Conservation (phyloP, 2,888 invertebrate species). For the Drosophila rellima region DNA sequence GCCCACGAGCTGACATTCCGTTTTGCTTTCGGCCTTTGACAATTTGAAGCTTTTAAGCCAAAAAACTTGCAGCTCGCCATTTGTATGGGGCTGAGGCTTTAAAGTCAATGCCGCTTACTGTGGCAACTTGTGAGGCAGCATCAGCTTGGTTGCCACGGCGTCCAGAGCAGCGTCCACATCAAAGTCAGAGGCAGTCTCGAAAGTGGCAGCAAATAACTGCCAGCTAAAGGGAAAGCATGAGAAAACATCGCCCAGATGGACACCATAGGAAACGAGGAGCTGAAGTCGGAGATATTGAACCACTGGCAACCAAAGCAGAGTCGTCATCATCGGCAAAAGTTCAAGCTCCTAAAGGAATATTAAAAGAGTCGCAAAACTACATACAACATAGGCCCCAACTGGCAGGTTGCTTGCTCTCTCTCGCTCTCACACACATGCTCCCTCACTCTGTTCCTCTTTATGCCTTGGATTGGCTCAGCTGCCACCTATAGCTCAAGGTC, state of each 20-base stretch:
- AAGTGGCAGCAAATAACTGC: constrained; percentile 73
- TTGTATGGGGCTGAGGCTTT: constrained; percentile 4
- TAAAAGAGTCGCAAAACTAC: constrained; percentile 59
- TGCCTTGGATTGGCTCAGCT: constrained; percentile 35
- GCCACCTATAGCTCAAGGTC: constrained; percentile 70
- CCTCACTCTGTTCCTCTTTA: not conserved
- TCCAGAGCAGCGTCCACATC: constrained; percentile 45
- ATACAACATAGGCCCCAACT: not conserved
- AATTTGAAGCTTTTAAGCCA: constrained; percentile 51
- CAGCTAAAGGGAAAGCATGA: constrained; percentile 46
- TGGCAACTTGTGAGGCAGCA: constrained; percentile 38
- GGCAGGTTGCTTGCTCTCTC: not conserved
- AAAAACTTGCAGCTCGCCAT: constrained; percentile 36
- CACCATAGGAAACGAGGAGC: constrained; percentile 11
- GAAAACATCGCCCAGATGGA: constrained; percentile 40
- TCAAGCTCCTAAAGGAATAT: constrained; percentile 71
- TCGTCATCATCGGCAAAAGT: constrained; percentile 17
- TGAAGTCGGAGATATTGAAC: constrained; percentile 23
- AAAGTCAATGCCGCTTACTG: constrained; percentile 28
- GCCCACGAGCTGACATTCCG: constrained; percentile 20
- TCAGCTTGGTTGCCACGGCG: constrained; percentile 36
- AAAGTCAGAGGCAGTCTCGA: constrained; percentile 61
- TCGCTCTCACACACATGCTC: no score
- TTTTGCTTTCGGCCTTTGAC: constrained; percentile 43
- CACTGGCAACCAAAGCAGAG: constrained; percentile 20